Evolutionary conservation across 2,113 vertebrate species (phyloP).

Genomic region (Sphyrna mokarran): DNA sequence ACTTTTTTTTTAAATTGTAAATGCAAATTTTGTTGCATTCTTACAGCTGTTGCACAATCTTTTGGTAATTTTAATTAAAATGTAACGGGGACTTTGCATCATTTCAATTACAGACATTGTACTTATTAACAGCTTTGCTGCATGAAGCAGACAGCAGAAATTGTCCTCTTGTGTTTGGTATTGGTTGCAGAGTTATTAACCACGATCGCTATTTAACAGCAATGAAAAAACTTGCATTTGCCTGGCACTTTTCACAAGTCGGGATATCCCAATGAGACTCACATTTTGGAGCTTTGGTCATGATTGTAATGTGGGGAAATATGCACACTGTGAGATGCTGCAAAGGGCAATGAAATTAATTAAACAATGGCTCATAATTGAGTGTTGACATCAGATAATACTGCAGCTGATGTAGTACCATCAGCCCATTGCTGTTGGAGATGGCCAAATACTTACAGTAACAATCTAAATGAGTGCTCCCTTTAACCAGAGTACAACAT

Average conservation of each 20-base stretch:
- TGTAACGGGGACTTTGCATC: background rate
- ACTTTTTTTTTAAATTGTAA: background rate
- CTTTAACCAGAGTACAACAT: background rate
- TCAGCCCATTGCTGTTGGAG: background rate
- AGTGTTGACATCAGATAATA: background rate
- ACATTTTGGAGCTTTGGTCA: background rate
- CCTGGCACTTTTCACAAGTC: background rate
- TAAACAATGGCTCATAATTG: background rate
- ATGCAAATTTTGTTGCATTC: background rate
- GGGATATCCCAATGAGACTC: background rate
- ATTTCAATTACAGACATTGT: background rate
- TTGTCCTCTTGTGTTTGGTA: background rate
- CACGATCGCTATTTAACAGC: background rate
- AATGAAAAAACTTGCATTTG: too few species aligned
- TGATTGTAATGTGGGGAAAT: background rate
- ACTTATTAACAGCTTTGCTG: too few species aligned
- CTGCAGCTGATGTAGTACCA: background rate
- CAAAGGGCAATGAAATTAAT: background rate
- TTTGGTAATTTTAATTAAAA: background rate
- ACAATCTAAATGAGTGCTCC: background rate
- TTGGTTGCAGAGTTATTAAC: background rate
- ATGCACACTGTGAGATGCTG: background rate
- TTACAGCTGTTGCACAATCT: too few species aligned
- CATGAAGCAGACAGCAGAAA: background rate
- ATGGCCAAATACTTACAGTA: background rate